Evolutionary conservation across 2,888 invertebrate genomes (phyloP).

Genomic region (Ormyrus thymus): DNA sequence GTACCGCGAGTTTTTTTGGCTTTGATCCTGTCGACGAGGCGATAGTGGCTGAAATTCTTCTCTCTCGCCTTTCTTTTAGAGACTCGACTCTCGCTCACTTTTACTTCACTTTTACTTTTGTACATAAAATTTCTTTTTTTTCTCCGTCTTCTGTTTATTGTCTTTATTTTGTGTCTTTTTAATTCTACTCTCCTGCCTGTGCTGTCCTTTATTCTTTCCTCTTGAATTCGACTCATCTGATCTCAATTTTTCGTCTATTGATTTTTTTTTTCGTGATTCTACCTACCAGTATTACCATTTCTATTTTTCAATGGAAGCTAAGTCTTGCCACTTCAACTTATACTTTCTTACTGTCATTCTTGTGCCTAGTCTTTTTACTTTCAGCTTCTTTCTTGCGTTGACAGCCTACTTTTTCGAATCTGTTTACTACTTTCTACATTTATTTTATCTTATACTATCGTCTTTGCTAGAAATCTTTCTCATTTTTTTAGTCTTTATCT

Average conservation of each 20-base stretch:
- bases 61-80: conserved; percentile 10
- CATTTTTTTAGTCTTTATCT: conserved; percentile 43
- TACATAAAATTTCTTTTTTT: conserved; percentile 39
- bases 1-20: neutral
- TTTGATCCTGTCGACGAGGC: neutral
- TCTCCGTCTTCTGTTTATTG: conserved; percentile 21
- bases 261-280: conserved; percentile 52
- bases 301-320: conserved; percentile 49
- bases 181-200: conserved; percentile 12
- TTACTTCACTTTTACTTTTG: conserved; percentile 38
- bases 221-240: neutral
- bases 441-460: conserved; percentile 45
- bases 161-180: conserved; percentile 19
- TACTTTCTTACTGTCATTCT: conserved; percentile 42
- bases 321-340: conserved; percentile 41
- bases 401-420: conserved; percentile 49
- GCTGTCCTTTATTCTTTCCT: conserved; percentile 3
- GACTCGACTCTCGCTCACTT: neutral
- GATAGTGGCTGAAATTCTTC: conserved; percentile 18
- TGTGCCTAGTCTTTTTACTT: conserved; percentile 39
- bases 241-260: conserved; percentile 2
- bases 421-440: conserved; percentile 41
- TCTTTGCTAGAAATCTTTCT: conserved; percentile 51
- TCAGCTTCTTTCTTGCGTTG: conserved; percentile 47
- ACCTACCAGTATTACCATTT: conserved; percentile 55